phyloP scores from a whole-genome alignment of 2,797 vertebrate genomes.

The Amblyopsis hoosieri region DNA sequence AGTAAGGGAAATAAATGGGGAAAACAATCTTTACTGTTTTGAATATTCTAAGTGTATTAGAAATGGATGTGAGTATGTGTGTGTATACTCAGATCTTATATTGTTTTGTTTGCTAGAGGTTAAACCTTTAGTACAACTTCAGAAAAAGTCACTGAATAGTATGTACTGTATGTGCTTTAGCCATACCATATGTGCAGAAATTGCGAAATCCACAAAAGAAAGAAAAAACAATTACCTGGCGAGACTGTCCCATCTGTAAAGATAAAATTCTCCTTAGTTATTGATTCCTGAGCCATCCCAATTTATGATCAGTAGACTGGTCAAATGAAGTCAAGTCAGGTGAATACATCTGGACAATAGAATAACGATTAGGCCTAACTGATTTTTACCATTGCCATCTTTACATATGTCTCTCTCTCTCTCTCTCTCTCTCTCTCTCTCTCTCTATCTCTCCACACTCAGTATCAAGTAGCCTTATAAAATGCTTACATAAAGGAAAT shows the following conservation, averaged over 20 bases:
- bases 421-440: constrained; percentile 9
- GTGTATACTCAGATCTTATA: too few relatives aligned
- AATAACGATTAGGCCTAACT: constrained; percentile 12
- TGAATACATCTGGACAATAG: constrained; percentile 6
- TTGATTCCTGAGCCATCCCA: constrained; percentile 5
- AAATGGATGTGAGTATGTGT: too few relatives aligned
- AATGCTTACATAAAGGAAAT: constrained; percentile 72
- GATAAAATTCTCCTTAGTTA: constrained; percentile 55
- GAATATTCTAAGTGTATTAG: background rate
- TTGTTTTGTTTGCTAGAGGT: too few relatives aligned
- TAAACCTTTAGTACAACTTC: too few relatives aligned
- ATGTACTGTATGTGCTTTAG: background rate
- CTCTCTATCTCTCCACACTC: constrained; percentile 33
- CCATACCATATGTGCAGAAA: background rate
- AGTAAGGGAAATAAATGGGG: constrained; percentile 3
- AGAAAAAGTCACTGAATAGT: too few relatives aligned
- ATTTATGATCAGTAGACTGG: too few relatives aligned
- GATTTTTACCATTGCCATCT: constrained; percentile 9
- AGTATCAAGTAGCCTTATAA: constrained; percentile 45
- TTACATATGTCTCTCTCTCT: background rate
- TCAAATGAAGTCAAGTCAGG: background rate
- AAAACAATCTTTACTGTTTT: background rate
- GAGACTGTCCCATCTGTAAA: constrained; percentile 30
- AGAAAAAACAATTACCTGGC: constrained; percentile 57
- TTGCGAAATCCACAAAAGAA: background rate